phyloP scores from a whole-genome alignment of 1,140 invertebrate species.

The Aphelenchoides fujianensis region DNA sequence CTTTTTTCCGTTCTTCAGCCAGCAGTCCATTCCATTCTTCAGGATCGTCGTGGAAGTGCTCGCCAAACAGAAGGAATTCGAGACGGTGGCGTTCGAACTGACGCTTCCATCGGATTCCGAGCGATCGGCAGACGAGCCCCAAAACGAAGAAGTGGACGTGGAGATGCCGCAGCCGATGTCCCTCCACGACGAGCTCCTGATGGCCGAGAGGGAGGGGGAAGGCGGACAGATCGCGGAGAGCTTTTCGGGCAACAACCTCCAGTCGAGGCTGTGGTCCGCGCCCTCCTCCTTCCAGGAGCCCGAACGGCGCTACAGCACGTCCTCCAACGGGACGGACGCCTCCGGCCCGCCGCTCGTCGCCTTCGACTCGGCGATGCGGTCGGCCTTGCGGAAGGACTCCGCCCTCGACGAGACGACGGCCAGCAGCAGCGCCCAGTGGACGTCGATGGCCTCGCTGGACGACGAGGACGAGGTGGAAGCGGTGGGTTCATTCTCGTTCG shows the following conservation, averaged over 20 bases:
- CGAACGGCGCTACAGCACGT: not conserved
- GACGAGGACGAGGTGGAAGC: conserved; percentile 14
- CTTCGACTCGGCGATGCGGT: not conserved
- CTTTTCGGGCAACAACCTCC: not conserved
- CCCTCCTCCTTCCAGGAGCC: not conserved
- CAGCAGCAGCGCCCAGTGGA: not conserved
- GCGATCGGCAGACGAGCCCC: not conserved
- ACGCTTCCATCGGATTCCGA: no score
- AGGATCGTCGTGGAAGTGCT: no score
- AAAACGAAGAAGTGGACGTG: not conserved
- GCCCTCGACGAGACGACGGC: not conserved
- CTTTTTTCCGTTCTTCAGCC: no score
- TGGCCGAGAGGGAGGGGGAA: not conserved
- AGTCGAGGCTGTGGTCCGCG: not conserved
- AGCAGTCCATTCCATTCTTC: no score
- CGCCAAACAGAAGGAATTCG: no score
- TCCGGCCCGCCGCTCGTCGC: not conserved
- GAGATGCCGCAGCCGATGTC: not conserved
- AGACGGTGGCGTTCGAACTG: no score
- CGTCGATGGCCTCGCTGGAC: not conserved
- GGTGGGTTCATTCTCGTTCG: conserved; percentile 6
- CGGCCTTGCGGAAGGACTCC: not conserved
- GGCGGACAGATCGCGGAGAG: not conserved
- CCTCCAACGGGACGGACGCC: not conserved
- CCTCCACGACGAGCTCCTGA: not conserved